These are phyloP conservation scores for Bibio marci DNA, from an alignment of 2,888 invertebrate genomes.

Conservation along the genomic window DNA sequence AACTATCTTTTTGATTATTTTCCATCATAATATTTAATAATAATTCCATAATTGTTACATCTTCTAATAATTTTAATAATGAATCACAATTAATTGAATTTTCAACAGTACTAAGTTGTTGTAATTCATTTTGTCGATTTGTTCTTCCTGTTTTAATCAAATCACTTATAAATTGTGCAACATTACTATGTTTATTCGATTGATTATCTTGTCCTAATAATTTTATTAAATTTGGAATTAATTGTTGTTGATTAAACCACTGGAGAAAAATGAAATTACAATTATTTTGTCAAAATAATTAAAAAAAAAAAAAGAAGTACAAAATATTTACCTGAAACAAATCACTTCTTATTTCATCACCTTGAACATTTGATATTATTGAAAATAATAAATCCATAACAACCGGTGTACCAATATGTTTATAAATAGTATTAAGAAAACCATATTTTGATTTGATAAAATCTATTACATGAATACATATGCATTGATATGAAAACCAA, in stretches of 20 bases:
- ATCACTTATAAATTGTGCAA: constrained; percentile 76
- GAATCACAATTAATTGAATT: constrained; percentile 36
- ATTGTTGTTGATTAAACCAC: constrained; percentile 82
- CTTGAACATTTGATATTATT: constrained; percentile 68
- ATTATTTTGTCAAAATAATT: background rate
- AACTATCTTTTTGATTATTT: constrained; percentile 45
- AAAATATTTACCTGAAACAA: constrained; percentile 42
- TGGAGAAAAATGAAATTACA: constrained; percentile 21
- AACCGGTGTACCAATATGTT: constrained; percentile 85
- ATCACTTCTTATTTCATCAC: constrained; percentile 50
- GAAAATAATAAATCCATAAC: constrained; percentile 83
- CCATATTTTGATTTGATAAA: constrained; percentile 75
- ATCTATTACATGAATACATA: constrained; percentile 80
- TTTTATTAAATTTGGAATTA: constrained; percentile 62
- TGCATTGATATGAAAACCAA: constrained; percentile 84
- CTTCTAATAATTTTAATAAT: constrained; percentile 53
- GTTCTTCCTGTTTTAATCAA: constrained; percentile 48
- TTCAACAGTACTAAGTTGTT: constrained; percentile 32
- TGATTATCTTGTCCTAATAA: constrained; percentile 45
- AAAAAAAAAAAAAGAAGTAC: constrained; percentile 8
- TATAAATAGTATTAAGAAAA: constrained; percentile 72
- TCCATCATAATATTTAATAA: constrained; percentile 57
- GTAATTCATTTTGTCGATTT: constrained; percentile 35
- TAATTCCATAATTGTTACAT: constrained; percentile 41
- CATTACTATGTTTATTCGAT: constrained; percentile 67